phyloP scores from a whole-genome alignment of 2,888 invertebrate species.

The Ormyrus labotus region DNA sequence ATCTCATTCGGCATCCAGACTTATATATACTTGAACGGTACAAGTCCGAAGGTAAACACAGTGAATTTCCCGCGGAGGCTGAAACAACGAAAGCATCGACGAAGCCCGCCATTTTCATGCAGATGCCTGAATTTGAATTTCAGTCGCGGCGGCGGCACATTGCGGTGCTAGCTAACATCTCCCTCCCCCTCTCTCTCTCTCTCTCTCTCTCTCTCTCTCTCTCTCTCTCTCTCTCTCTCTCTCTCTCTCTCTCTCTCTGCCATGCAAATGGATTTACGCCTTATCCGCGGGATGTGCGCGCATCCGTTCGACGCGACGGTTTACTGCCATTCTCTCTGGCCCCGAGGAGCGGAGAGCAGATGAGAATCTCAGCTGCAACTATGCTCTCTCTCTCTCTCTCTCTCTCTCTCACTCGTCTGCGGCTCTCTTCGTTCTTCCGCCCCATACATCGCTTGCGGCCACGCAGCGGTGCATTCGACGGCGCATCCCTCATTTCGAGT shows the following conservation, averaged over 20 bases:
- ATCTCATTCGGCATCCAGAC: too few relatives aligned
- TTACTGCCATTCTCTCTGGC: neutral
- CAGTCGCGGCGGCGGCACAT: conserved; percentile 8
- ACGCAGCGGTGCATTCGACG: too few relatives aligned
- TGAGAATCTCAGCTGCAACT: conserved; percentile 4
- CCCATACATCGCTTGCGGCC: too few relatives aligned
- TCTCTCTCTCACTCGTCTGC: too few relatives aligned
- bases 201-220: conserved; percentile 34
- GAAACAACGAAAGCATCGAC: conserved; percentile 23
- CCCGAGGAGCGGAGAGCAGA: neutral
- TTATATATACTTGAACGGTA: too few relatives aligned
- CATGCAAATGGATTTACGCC: conserved; percentile 55
- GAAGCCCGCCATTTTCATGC: conserved; percentile 17
- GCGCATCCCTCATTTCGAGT: too few relatives aligned
- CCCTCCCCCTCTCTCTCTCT: too few relatives aligned
- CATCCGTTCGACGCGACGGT: neutral
- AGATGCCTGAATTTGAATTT: conserved; percentile 54
- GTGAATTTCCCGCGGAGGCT: too few relatives aligned
- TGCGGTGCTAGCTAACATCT: too few relatives aligned
- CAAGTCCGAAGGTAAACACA: too few relatives aligned
- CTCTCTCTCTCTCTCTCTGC: conserved; percentile 24
- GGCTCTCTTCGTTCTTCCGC: too few relatives aligned
- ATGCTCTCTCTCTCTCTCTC: neutral
- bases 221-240: too few relatives aligned
- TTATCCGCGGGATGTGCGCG: neutral